A percentile compares a stretch with the other conserved stretches of the same genome.
phyloP scores from a whole-genome alignment of 2,113 vertebrate species.

The Potamarius usumacintae region DNA sequence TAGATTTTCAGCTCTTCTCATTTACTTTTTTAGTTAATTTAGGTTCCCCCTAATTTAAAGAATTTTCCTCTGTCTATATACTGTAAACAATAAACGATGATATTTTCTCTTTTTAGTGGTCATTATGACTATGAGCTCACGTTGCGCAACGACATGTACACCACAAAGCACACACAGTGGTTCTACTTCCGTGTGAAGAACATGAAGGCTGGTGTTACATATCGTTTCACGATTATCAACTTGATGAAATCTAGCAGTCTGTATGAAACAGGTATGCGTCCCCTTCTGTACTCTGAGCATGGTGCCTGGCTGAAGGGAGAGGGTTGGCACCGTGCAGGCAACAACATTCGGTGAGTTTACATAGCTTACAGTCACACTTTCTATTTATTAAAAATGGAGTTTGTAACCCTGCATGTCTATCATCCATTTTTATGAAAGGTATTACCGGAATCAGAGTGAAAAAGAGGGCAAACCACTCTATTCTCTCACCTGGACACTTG shows the following conservation, averaged over 20 bases:
- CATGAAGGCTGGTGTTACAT: constrained; percentile 75
- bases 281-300: constrained; percentile 85
- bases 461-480: constrained; percentile 64
- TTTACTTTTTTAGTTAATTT: too few relatives aligned
- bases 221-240: constrained; percentile 90
- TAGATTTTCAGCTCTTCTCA: not conserved
- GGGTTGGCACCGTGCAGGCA: constrained; percentile 81
- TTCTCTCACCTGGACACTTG: constrained; percentile 82
- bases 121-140: constrained; percentile 83
- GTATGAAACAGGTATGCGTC: constrained; percentile 81
- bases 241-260: constrained; percentile 87
- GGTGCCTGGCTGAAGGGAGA: constrained; percentile 68
- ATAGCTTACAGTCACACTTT: not conserved
- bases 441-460: constrained; percentile 66
- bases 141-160: constrained; percentile 86
- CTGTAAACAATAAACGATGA: not conserved
- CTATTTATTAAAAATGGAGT: not conserved
- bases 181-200: constrained; percentile 92
- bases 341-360: constrained; percentile 63
- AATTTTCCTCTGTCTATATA: not conserved
- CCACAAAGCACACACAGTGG: constrained; percentile 90
- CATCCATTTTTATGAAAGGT: constrained; percentile 51
- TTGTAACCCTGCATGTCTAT: not conserved
- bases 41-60: not conserved
- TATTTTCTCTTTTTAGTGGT: constrained; percentile 69